A percentile compares a stretch with the other conserved stretches of the same genome.
Evolutionary conservation across 2,888 invertebrate genomes (phyloP).

Genomic region (Drosophila phalerata): DNA sequence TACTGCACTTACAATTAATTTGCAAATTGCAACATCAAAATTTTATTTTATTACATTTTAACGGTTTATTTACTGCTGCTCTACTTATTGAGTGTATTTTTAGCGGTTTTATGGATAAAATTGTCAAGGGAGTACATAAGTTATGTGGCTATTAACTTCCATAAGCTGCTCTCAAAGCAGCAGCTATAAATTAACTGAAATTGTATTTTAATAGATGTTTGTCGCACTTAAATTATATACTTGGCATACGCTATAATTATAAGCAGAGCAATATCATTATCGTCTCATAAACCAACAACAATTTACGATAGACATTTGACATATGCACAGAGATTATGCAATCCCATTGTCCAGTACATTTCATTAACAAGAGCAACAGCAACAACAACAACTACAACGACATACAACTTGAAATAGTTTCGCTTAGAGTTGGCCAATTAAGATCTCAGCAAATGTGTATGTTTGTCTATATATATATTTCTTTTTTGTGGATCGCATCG

Average conservation of each 20-base stretch:
- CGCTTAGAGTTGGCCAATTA: slow-evolving; percentile 62
- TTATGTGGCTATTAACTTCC: neutral
- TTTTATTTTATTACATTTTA: neutral
- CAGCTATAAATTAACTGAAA: slow-evolving; percentile 15
- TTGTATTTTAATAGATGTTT: slow-evolving; percentile 56
- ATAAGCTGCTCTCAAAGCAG: neutral
- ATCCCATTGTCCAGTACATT: slow-evolving; percentile 72
- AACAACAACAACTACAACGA: slow-evolving; percentile 20
- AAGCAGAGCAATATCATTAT: slow-evolving; percentile 42
- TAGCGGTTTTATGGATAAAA: neutral
- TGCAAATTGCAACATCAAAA: neutral
- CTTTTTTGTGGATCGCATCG: slow-evolving; percentile 22
- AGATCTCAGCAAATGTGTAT: slow-evolving; percentile 61
- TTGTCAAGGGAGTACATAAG: neutral
- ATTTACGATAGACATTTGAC: slow-evolving; percentile 51
- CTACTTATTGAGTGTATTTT: neutral
- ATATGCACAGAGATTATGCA: slow-evolving; percentile 69
- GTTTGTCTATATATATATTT: neutral
- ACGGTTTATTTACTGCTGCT: slow-evolving; percentile 1
- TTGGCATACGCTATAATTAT: slow-evolving; percentile 42
- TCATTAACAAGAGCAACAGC: slow-evolving; percentile 69
- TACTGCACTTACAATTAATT: neutral
- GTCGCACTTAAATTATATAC: slow-evolving; percentile 55
- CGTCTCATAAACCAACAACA: slow-evolving; percentile 31
- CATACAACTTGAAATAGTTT: slow-evolving; percentile 18